A percentile compares a stretch with the other conserved stretches of the same genome.
These are phyloP conservation scores for Camponotus vicinus DNA, from an alignment of 1,140 invertebrate species.

Conservation along the genomic window DNA sequence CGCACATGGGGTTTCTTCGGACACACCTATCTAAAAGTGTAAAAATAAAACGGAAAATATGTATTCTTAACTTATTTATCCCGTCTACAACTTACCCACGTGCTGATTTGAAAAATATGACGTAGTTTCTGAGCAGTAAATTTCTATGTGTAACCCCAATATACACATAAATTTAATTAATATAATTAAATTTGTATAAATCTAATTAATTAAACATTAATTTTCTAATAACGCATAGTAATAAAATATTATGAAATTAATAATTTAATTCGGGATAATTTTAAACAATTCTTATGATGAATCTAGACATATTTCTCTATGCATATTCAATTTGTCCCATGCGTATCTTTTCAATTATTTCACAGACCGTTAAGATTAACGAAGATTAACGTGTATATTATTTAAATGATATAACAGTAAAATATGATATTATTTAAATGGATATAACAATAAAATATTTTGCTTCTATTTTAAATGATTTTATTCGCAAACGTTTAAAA, in stretches of 20 bases:
- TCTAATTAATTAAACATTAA: neutral
- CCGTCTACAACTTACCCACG: neutral
- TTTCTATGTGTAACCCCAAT: neutral
- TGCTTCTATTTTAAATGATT: neutral
- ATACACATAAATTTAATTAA: neutral
- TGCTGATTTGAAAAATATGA: neutral
- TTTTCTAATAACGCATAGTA: neutral
- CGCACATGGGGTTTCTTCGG: conserved; percentile 12
- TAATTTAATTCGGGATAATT: neutral
- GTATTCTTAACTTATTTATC: conserved; percentile 11
- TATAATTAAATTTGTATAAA: too few species aligned
- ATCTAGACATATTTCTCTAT: neutral
- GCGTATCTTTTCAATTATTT: neutral
- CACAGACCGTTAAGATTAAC: neutral
- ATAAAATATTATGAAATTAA: neutral
- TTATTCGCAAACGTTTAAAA: conserved; percentile 10
- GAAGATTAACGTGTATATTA: neutral
- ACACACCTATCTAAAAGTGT: conserved; percentile 21
- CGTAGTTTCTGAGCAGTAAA: neutral
- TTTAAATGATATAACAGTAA: neutral
- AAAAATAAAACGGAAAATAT: conserved; percentile 14
- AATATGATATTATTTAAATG: neutral
- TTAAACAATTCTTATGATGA: neutral
- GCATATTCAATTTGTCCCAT: neutral
- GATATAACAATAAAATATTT: neutral